A percentile compares a stretch with the other conserved stretches of the same genome.
Evolutionary conservation across 2,113 vertebrate genomes (phyloP).

Genomic region (Channa argus): DNA sequence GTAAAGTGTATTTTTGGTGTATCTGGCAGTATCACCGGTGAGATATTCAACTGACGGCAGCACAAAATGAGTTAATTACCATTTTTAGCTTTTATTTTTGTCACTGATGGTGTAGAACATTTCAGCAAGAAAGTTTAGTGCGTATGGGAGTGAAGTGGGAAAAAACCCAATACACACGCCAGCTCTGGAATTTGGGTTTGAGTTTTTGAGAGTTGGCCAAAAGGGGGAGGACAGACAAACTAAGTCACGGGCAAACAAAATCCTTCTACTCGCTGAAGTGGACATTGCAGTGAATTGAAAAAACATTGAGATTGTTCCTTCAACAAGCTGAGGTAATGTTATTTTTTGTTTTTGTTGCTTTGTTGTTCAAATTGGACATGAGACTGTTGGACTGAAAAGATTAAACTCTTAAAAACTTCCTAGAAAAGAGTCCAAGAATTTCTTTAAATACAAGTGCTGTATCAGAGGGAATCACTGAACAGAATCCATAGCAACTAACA

Average conservation of each 20-base stretch:
- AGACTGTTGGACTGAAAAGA: background rate
- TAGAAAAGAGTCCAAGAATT: no score
- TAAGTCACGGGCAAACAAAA: conserved; percentile 54
- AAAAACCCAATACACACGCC: background rate
- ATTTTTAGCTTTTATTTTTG: background rate
- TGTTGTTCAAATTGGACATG: background rate
- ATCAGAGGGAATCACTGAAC: background rate
- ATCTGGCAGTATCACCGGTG: background rate
- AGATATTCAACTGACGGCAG: background rate
- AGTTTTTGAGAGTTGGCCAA: conserved; percentile 29
- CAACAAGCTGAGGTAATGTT: conserved; percentile 46
- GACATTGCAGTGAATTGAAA: conserved; percentile 26
- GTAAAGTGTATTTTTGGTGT: no score
- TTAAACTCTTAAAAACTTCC: background rate
- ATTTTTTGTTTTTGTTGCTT: background rate
- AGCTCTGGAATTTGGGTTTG: conserved; percentile 42
- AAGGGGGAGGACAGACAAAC: conserved; percentile 29
- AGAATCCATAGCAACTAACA: background rate
- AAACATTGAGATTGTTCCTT: conserved; percentile 19
- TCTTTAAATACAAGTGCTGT: background rate
- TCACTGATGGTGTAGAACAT: background rate
- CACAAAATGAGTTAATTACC: no score
- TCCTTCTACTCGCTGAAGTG: conserved; percentile 45
- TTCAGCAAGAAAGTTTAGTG: background rate
- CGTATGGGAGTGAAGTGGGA: background rate